Evolutionary conservation across 2,797 vertebrate genomes (phyloP), one percentile per base, ranked within the genome.

Genomic region (Poliocrania exsul): DNA sequence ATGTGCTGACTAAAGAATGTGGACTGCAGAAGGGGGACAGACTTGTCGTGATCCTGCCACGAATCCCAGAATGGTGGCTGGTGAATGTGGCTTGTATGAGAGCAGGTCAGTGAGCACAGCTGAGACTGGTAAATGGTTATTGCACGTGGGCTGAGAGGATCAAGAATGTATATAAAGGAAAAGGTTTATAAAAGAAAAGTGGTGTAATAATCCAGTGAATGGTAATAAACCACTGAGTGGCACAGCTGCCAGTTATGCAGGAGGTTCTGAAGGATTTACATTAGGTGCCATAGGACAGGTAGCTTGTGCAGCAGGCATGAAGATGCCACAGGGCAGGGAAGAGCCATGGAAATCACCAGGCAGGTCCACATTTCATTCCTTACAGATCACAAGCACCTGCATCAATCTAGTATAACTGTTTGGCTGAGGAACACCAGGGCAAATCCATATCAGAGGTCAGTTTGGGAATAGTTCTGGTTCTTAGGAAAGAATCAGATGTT

Each of bases 11-110:
- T 2, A 96, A 96, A 57, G 86, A 93, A 18, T 98, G 98, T 38
- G 73, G 95, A 10, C 95, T 99, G 54, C 92, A 94, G 65, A 97
- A 93, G 72, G 98, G 98, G 60, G 98, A 98, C 95, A 95, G 97
- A 25, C 86, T 98, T 10, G n/a, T 98, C 4, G 94, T 98, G 26
- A 93, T 99, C 51, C 97, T 99, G 5, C 97, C 98, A 9, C 94
- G 96, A 38, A 49, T 98, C 18, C 98, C 98, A 3, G 98, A 98
- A 50, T 99, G 98, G 98, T 99, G 98, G 98, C 96, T 99, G 90
- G 92, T 98, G 82, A 97, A 95, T 1, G 95, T 98, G 35, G 98
- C 98, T 35, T 98, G 98, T 89, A 92, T 98, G 23, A 66, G 98
- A 95, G 95, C 98, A 97, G 98, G 98, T 99, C 64, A 89, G 96